These are phyloP conservation scores for Cryptoleucopteryx plumbea DNA, from an alignment of 2,113 vertebrate genomes.

Conservation along the genomic window DNA sequence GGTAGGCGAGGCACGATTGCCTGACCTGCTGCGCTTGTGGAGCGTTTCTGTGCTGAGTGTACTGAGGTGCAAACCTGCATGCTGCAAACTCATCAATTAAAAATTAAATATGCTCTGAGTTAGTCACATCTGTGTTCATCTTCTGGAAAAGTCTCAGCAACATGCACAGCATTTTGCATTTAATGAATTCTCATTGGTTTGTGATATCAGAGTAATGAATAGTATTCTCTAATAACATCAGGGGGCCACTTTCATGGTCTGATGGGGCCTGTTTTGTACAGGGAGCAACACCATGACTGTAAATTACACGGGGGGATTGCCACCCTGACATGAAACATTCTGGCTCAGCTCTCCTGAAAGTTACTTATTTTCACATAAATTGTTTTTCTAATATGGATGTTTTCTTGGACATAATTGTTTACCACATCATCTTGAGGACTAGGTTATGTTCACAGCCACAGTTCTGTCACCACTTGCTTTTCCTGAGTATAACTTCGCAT, in stretches of 20 bases:
- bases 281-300: background rate
- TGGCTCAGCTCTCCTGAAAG: background rate
- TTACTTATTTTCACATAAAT: background rate
- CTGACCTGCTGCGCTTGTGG: background rate
- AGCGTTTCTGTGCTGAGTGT: rapidly evolving
- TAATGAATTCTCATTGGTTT: background rate
- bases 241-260: background rate
- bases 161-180: background rate
- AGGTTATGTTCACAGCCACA: background rate
- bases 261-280: background rate
- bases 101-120: background rate
- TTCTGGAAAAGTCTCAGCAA: background rate
- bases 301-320: background rate
- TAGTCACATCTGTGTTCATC: background rate
- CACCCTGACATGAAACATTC: background rate
- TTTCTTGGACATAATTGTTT: background rate
- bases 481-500: rapidly evolving
- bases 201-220: background rate
- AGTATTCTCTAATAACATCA: background rate
- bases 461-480: background rate
- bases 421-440: background rate
- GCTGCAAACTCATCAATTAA: background rate
- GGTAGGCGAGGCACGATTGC: background rate
- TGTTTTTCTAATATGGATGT: background rate
- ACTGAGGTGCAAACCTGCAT: background rate